Conservation (phyloP, 2,888 invertebrate species). For the Parnassius mnemosyne region DNA sequence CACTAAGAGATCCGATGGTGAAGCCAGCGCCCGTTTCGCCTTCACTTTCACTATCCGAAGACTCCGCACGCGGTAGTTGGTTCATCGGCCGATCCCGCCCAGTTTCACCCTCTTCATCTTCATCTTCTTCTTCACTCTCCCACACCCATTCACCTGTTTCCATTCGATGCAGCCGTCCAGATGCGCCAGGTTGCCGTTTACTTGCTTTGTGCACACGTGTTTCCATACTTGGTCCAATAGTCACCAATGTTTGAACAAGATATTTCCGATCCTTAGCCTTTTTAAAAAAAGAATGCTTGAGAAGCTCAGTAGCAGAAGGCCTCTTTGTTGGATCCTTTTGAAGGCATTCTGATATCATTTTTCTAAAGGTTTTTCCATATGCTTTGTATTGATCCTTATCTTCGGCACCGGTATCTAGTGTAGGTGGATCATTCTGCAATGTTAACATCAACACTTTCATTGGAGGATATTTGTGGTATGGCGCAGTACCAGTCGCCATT, state of each 20-base stretch:
- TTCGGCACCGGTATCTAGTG: constrained; percentile 96
- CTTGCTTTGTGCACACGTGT: constrained; percentile 94
- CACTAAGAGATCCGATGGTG: constrained; percentile 58
- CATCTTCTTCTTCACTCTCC: constrained; percentile 96
- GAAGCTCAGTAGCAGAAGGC: constrained; percentile 96
- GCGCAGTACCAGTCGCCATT: constrained; percentile 99
- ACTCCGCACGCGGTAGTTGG: constrained; percentile 80
- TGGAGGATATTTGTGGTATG: constrained; percentile 99
- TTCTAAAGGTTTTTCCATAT: constrained; percentile 98
- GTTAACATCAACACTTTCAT: constrained; percentile 99
- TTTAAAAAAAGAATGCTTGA: constrained; percentile 99
- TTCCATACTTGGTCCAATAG: constrained; percentile 93
- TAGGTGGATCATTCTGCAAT: constrained; percentile 98
- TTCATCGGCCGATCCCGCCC: constrained; percentile 82
- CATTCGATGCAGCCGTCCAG: constrained; percentile 92
- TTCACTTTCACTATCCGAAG: constrained; percentile 81
- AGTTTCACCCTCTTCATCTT: constrained; percentile 74
- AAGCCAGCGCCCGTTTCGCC: constrained; percentile 45
- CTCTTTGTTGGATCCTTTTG: constrained; percentile 97
- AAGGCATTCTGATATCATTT: constrained; percentile 98
- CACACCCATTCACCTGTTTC: constrained; percentile 99
- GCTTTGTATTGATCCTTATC: constrained; percentile 99
- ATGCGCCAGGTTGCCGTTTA: constrained; percentile 92
- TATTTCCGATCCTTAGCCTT: constrained; percentile 98
- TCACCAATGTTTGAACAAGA: constrained; percentile 91